phyloP scores from a whole-genome alignment of 2,113 vertebrate species.

The Terrapene triunguis region DNA sequence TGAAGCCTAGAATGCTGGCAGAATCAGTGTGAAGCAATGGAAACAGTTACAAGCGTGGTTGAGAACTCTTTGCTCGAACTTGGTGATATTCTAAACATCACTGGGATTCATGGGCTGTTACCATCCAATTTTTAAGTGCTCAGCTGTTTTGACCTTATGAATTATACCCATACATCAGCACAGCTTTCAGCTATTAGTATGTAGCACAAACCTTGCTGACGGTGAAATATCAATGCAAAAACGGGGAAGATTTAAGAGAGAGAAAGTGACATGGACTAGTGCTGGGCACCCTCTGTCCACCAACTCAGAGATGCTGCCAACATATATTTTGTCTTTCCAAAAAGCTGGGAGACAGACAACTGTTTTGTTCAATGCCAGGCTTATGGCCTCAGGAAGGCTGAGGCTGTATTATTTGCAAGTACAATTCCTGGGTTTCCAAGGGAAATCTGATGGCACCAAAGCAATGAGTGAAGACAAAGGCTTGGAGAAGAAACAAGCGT shows the following conservation, averaged over 20 bases:
- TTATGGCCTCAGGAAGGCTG: conserved; percentile 39
- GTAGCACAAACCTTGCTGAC: background rate
- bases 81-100: too few species aligned
- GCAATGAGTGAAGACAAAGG: conserved; percentile 59
- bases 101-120: too few species aligned
- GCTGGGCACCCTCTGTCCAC: background rate
- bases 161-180: background rate
- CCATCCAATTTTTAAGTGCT: background rate
- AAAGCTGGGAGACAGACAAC: background rate
- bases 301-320: background rate
- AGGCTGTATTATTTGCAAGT: conserved; percentile 27
- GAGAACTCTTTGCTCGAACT: too few species aligned
- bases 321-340: conserved; percentile 25
- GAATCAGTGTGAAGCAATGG: too few species aligned
- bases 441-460: conserved; percentile 51
- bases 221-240: background rate
- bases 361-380: conserved; percentile 22
- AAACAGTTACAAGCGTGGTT: too few species aligned
- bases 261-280: background rate
- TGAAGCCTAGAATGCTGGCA: too few species aligned
- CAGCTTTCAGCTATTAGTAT: background rate
- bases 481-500: conserved; percentile 3
- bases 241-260: background rate
- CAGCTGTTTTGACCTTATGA: background rate
- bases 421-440: conserved; percentile 58